These are phyloP conservation scores for Mustela nigripes DNA, from an alignment of 2,113 vertebrate species.

Conservation along the genomic window DNA sequence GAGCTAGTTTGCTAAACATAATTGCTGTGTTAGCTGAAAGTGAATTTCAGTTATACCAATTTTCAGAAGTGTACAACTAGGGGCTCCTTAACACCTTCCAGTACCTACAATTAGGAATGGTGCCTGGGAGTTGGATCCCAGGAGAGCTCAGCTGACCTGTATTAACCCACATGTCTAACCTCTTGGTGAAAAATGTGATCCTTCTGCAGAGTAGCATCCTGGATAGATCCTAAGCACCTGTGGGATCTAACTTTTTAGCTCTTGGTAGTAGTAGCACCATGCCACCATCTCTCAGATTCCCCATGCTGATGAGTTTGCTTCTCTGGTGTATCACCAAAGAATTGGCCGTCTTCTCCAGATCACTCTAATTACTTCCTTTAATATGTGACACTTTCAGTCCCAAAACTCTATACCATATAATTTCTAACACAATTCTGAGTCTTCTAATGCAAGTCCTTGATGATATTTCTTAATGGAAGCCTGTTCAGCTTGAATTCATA, in stretches of 20 bases:
- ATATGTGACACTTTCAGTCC: background rate
- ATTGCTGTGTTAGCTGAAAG: background rate
- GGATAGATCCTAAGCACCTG: background rate
- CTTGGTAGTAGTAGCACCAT: background rate
- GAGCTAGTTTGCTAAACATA: background rate
- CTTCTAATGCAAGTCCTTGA: background rate
- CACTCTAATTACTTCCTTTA: background rate
- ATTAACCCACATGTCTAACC: background rate
- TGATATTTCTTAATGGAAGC: background rate
- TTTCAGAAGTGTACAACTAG: background rate
- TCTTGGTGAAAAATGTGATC: background rate
- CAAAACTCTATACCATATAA: background rate
- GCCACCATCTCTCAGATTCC: background rate
- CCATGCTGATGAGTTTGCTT: background rate
- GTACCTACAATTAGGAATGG: background rate
- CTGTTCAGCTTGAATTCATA: background rate
- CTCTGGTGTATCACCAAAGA: background rate
- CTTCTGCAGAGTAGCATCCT: background rate
- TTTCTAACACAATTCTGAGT: background rate
- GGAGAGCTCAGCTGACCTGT: background rate
- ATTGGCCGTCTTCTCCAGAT: background rate
- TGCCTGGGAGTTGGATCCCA: background rate
- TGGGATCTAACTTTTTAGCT: background rate
- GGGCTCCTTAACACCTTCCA: background rate
- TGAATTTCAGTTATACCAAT: background rate